Conservation (phyloP, 1,140 invertebrate species). For the Dolichoris vasculosae region DNA sequence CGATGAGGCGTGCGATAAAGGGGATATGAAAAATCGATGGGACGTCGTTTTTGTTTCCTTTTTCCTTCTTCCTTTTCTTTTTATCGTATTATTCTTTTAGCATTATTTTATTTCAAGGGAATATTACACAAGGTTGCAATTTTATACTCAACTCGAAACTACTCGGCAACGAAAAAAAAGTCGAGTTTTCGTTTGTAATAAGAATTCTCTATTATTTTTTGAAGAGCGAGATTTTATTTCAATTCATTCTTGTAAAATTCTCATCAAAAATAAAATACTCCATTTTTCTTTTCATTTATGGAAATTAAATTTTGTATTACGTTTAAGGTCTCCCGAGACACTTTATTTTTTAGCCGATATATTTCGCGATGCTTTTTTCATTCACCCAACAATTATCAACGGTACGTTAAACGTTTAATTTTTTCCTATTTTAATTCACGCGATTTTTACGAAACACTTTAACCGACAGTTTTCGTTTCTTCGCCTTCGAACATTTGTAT, state of each 20-base stretch:
- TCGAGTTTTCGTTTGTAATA: background rate
- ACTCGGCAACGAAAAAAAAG: background rate
- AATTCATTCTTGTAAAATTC: background rate
- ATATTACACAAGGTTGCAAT: too few species aligned
- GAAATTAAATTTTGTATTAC: background rate
- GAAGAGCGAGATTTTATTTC: background rate
- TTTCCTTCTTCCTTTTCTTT: too few species aligned
- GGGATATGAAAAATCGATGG: too few species aligned
- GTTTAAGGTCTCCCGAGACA: background rate
- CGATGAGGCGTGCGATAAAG: too few species aligned
- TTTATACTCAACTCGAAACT: too few species aligned
- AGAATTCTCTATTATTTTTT: background rate
- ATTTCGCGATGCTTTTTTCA: background rate
- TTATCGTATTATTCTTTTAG: too few species aligned
- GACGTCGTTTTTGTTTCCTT: too few species aligned
- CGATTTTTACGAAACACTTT: background rate
- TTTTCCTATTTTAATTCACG: background rate
- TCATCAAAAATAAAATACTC: background rate
- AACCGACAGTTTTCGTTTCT: background rate
- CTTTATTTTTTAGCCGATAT: background rate
- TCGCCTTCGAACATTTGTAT: background rate
- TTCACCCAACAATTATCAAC: background rate
- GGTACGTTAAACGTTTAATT: background rate
- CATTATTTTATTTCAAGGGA: too few species aligned
- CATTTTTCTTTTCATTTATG: background rate